phyloP scores from a whole-genome alignment of 2,888 invertebrate genomes.

The Zootermopsis nevadensis region DNA sequence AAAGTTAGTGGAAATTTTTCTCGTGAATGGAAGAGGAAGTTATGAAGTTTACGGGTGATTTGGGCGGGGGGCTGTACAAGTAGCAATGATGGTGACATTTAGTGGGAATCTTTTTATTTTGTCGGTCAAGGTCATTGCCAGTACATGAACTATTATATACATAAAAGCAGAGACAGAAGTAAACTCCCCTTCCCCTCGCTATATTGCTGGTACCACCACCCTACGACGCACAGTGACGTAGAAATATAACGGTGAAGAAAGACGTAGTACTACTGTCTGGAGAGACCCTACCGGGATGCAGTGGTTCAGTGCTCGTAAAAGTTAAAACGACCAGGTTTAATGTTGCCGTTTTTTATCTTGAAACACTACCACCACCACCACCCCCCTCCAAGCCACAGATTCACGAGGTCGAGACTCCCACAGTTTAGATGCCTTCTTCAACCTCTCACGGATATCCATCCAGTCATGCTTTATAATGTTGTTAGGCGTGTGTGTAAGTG shows the following conservation, averaged over 20 bases:
- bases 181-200: not conserved
- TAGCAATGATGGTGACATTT: conserved; percentile 24
- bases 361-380: not conserved
- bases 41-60: not conserved
- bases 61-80: not conserved
- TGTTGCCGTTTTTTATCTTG: conserved; percentile 17
- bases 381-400: too few relatives aligned
- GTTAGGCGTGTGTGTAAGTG: too few relatives aligned
- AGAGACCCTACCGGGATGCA: not conserved
- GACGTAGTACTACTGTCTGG: not conserved
- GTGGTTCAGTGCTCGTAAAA: conserved; percentile 24
- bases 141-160: conserved; percentile 15
- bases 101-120: conserved; percentile 29
- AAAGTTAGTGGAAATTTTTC: not conserved
- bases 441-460: not conserved
- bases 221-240: not conserved
- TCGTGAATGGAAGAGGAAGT: not conserved
- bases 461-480: not conserved
- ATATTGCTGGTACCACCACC: conserved; percentile 18
- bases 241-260: not conserved
- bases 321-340: conserved; percentile 36
- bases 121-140: conserved; percentile 37
- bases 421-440: not conserved
- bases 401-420: not conserved
- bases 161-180: conserved; percentile 19